Evolutionary conservation across 2,888 invertebrate genomes (phyloP), one percentile per base, ranked within the genome.

Genomic region (Crioceris asparagi): DNA sequence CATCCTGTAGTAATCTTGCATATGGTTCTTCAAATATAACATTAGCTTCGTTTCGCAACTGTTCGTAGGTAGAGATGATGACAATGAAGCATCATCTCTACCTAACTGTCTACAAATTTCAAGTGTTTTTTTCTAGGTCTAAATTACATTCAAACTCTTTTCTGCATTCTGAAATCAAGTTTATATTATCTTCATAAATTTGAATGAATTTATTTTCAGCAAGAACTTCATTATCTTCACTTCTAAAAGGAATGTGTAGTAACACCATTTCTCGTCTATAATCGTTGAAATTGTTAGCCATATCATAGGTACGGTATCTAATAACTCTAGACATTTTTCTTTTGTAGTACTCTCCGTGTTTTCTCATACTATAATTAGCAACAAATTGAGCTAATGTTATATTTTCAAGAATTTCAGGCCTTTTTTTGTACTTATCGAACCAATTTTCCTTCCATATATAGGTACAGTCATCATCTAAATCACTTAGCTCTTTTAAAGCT

Each of bases 381-480:
- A 56, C 59, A 52, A 64, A 65, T 48, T 62, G 56, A 3, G 62
- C 63, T 30, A 65, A 47, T 31, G 56, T 53, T 29, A 60, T 41
- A 34, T 55, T 30, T 36, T 51, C 36, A 5, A 65, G 44, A 35
- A 55, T 52, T 41, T 50, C 48, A 34, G 61, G 64, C 43, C 64
- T 40, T 47, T 59, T 51, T 47, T 65, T 53, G 44, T 65, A 65
- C 35, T 59, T 60, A 34, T 62, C 59, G 32, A 63, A 56, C 48
- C 58, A 59, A 49, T 62, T 59, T 38, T 61, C 56, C 39, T 56
- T 62, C 62, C 63, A 65, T 17, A 65, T 46, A 39, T 67, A 52
- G 47, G 59, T 60, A 53, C 47, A 53, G 48, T 59, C 51, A 39
- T 48, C 59, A 31, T 52, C 56, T 33, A 60, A 33, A 18, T 43